Evolutionary conservation across 2,888 invertebrate genomes (phyloP), one percentile per base, ranked within the genome.

Genomic region (Chrysodeixis includens): DNA sequence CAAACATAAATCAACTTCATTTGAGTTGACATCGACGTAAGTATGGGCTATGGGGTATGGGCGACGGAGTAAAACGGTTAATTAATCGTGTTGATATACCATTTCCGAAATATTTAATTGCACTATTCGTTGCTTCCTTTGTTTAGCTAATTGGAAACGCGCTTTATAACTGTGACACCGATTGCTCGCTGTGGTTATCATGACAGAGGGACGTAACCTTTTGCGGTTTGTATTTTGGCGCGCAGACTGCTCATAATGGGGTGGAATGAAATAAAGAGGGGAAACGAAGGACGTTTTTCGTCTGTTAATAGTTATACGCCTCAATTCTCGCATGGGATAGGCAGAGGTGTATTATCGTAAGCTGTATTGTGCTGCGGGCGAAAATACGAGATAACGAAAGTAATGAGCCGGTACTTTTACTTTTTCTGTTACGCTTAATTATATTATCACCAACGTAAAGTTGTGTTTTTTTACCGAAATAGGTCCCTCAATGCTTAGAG

Each of bases 171-270:
- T 76, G 59, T 71, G 76, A 76, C 71, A 76, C 55, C 68, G 54
- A 74, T 78, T 66, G 66, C 67, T 67, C 58, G 54, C 35, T 71
- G 76, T 58, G 71, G 74, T 69, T 74, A 64, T 71, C 76, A 80
- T 76, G 74, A 70, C 76, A 63, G 63, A 58, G 68, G 35, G 59
- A 74, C 61, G 71, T 74, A 80, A 78, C 70, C 74, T 78, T 79
- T 73, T 78, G 79, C 65, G 79, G 80, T 74, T 72, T 66, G 58
- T 76, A 61, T 78, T 78, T 80, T 40, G 58, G 66, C 26, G 61
- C 68, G 57, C 58, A 61, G 57, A 49, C 62, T 59, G 66, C 54
- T 61, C 26, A 62, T 80, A 70, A 80, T 78, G 62, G 62, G 55
- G 65, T 56, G 55, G 64, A 74, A 71, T 78, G 56, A 69, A 76